Percentiles rank a stretch among this genome's conserved stretches.
Evolutionary conservation across 2,888 invertebrate species (phyloP).

Genomic region (Dermolepida albohirtum): DNA sequence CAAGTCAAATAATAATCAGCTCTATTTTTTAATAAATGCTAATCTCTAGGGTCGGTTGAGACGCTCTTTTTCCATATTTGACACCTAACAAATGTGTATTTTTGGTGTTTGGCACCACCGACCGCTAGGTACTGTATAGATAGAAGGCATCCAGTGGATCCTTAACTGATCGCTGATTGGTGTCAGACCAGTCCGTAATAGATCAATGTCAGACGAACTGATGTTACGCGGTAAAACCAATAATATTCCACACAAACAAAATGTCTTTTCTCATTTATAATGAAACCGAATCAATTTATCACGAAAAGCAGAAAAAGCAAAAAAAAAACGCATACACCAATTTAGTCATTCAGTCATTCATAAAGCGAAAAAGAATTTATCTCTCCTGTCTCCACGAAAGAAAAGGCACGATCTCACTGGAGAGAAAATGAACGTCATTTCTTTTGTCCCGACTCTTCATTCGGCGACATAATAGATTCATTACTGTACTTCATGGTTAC

Average conservation of each 20-base stretch:
- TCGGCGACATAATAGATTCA: constrained; percentile 62
- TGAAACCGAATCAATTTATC: constrained; percentile 26
- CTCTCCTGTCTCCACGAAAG: neutral
- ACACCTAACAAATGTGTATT: constrained; percentile 57
- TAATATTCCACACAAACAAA: constrained; percentile 29
- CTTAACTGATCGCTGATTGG: constrained; percentile 57
- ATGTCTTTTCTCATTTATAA: constrained; percentile 29
- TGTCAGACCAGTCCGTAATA: constrained; percentile 56
- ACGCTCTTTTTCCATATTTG: constrained; percentile 45
- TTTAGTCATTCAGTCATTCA: constrained; percentile 17
- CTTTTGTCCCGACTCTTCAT: constrained; percentile 41
- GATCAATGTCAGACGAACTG: constrained; percentile 53
- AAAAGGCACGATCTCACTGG: constrained; percentile 7
- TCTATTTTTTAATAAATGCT: constrained; percentile 33
- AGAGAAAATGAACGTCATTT: constrained; percentile 47
- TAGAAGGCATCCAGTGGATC: constrained; percentile 54
- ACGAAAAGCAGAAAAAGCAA: constrained; percentile 4
- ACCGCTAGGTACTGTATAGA: constrained; percentile 53
- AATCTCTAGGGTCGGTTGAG: constrained; percentile 21
- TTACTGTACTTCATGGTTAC: constrained; percentile 61
- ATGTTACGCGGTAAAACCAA: constrained; percentile 24
- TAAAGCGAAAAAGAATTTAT: constrained; percentile 1
- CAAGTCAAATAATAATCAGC: constrained; percentile 26
- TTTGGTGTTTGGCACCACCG: constrained; percentile 55
- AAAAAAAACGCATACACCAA: constrained; percentile 10